phyloP scores from a whole-genome alignment of 2,888 invertebrate species.

The Drosophila setosimentum region DNA sequence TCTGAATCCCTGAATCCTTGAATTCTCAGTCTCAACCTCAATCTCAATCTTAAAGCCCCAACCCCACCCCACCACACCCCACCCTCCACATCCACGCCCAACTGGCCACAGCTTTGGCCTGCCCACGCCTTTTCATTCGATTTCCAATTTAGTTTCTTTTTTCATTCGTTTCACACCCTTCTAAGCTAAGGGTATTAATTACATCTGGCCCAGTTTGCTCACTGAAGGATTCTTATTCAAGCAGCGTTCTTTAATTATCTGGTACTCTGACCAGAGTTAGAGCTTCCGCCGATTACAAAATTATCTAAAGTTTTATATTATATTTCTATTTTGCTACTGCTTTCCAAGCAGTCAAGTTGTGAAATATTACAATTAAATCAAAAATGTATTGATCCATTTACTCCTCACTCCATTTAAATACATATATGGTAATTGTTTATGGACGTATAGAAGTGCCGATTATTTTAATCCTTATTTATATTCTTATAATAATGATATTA shows the following conservation, averaged over 20 bases:
- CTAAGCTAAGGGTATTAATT: background rate
- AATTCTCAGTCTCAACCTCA: slow-evolving; percentile 22
- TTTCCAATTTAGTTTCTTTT: slow-evolving; percentile 67
- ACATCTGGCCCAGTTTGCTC: background rate
- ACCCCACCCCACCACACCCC: background rate
- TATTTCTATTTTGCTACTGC: background rate
- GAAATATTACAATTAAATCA: background rate
- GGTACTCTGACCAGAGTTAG: background rate
- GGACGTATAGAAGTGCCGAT: background rate
- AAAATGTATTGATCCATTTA: background rate
- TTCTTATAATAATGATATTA: background rate
- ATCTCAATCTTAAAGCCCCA: slow-evolving; percentile 28
- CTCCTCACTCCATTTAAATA: background rate
- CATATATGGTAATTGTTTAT: background rate
- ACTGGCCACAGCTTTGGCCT: slow-evolving; percentile 53
- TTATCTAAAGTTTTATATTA: background rate
- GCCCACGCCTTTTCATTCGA: slow-evolving; percentile 67
- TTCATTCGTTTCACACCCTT: slow-evolving; percentile 19
- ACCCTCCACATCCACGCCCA: slow-evolving; percentile 14
- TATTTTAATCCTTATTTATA: background rate
- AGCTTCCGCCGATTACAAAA: background rate
- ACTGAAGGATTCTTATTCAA: background rate
- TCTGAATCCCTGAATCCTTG: slow-evolving; percentile 51
- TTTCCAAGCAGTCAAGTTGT: background rate
- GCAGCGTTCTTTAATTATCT: background rate